A percentile compares a stretch with the other conserved stretches of the same genome.
Conservation (phyloP, 1,140 invertebrate species). For the Ceratina japonica region DNA sequence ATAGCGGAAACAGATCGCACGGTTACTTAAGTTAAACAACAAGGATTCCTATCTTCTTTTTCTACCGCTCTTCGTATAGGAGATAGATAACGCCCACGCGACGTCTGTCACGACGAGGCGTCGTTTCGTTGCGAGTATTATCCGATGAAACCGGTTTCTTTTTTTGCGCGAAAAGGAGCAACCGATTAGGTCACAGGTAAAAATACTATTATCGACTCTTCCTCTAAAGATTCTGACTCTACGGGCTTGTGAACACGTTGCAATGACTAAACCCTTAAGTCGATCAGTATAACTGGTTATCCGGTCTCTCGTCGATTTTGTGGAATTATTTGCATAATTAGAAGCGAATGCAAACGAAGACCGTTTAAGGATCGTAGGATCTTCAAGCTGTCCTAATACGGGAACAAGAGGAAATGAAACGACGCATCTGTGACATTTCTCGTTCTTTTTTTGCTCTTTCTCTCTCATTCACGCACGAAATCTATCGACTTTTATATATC, state of each 20-base stretch:
- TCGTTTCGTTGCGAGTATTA: constrained; percentile 21
- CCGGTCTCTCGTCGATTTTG: too few relatives aligned
- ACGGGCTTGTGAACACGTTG: too few relatives aligned
- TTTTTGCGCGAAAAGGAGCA: constrained; percentile 30
- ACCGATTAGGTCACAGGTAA: constrained; percentile 55
- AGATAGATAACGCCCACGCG: constrained; percentile 47
- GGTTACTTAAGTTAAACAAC: too few relatives aligned
- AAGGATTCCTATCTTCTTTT: constrained; percentile 8
- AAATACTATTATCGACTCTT: constrained; percentile 48
- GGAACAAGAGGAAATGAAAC: constrained; percentile 16
- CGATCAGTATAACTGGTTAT: too few relatives aligned
- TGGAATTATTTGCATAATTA: background rate
- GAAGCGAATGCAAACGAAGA: background rate
- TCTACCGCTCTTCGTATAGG: background rate
- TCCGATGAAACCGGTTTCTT: constrained; percentile 65
- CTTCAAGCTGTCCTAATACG: constrained; percentile 28
- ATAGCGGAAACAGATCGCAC: too few relatives aligned
- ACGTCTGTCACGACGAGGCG: constrained; percentile 38
- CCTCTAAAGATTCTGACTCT: background rate
- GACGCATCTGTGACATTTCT: constrained; percentile 20
- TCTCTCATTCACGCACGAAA: background rate
- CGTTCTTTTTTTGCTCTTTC: constrained; percentile 5
- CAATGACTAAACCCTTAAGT: too few relatives aligned
- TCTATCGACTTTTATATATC: background rate
- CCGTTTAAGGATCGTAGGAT: background rate